Percentiles rank a stretch among this genome's conserved stretches.
Evolutionary conservation across 1,140 invertebrate genomes (phyloP).

Genomic region (Paraescarpia echinospica): DNA sequence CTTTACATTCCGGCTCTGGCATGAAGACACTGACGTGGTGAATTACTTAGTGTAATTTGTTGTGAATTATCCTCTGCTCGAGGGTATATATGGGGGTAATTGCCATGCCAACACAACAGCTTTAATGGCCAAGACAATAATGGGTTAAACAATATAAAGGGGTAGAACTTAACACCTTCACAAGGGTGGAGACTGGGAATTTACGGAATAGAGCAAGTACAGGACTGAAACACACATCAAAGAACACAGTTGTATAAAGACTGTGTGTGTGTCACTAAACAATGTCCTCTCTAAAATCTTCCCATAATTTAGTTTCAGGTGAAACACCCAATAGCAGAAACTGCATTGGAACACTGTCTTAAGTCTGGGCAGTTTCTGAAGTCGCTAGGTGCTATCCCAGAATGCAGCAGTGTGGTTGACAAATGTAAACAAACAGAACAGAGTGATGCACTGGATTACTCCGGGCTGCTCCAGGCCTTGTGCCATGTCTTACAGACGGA

Average conservation of each 20-base stretch:
- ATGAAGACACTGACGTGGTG: no score
- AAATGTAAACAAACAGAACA: no score
- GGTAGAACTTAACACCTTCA: background rate
- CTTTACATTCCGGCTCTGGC: no score
- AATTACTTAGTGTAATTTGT: background rate
- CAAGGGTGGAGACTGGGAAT: background rate
- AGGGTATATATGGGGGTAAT: background rate
- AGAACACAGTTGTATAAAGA: background rate
- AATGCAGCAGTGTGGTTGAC: no score
- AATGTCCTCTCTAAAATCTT: background rate
- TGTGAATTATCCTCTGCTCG: background rate
- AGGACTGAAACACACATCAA: background rate
- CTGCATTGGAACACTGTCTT: background rate
- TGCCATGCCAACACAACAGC: background rate
- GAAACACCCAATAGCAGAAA: background rate
- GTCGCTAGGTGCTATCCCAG: no score
- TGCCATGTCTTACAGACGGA: no score
- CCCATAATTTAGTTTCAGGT: background rate
- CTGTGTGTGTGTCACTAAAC: background rate
- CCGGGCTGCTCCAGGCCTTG: no score
- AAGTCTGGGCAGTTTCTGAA: background rate
- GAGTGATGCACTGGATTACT: no score
- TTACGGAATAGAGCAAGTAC: background rate
- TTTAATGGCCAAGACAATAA: background rate
- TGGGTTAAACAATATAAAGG: background rate